phyloP scores from a whole-genome alignment of 2,888 invertebrate species.

The Siphonodentalium dalli region DNA sequence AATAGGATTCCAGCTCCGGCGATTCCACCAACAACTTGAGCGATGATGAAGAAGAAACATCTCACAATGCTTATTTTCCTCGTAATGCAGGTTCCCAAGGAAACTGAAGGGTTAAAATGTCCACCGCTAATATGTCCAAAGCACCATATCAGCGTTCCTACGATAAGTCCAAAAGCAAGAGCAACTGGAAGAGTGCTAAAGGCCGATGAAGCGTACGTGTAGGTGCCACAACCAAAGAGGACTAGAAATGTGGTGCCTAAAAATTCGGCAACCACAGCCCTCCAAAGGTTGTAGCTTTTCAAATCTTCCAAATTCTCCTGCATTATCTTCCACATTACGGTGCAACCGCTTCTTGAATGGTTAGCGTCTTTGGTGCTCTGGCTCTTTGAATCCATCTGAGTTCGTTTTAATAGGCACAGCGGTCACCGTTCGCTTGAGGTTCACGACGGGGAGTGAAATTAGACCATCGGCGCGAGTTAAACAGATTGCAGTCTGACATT shows the following conservation, averaged over 20 bases:
- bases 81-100: constrained; percentile 83
- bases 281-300: constrained; percentile 71
- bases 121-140: constrained; percentile 89
- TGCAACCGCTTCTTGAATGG: too few relatives aligned
- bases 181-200: constrained; percentile 79
- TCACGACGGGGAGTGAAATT: too few relatives aligned
- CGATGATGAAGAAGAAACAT: constrained; percentile 83
- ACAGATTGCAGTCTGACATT: too few relatives aligned
- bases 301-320: constrained; percentile 46
- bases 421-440: too few relatives aligned
- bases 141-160: constrained; percentile 84
- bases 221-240: constrained; percentile 83
- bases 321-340: constrained; percentile 47
- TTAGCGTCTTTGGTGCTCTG: too few relatives aligned
- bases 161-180: constrained; percentile 85
- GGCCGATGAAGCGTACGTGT: constrained; percentile 11
- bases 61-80: constrained; percentile 84
- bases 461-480: too few relatives aligned
- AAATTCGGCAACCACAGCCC: constrained; percentile 84
- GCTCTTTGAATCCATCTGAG: too few relatives aligned
- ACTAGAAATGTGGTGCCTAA: constrained; percentile 87
- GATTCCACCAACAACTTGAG: constrained; percentile 87
- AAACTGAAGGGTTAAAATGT: constrained; percentile 93
- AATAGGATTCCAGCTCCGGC: constrained; percentile 91
- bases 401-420: too few relatives aligned